Evolutionary conservation across 2,888 invertebrate genomes (phyloP), one percentile per base, ranked within the genome.

Genomic region (Prostheceraeus crozeri): DNA sequence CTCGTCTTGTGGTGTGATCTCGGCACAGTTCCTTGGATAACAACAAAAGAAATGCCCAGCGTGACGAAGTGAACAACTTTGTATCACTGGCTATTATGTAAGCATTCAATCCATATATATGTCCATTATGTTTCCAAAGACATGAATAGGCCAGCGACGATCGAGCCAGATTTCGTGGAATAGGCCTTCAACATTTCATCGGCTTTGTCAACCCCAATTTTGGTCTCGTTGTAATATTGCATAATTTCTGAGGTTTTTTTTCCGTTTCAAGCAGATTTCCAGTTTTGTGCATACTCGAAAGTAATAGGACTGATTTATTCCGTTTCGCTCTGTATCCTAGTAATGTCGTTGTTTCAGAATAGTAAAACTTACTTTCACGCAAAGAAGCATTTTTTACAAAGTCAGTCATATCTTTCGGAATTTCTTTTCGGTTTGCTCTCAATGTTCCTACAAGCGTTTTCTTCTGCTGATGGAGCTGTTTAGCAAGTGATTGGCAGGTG

Each of bases 281-380:
- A 48, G 25, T 48, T 40, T 48, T 48, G 48, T 48, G 48, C 48
- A 48, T 48, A 30, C 48, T 48, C 48, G 48, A 48, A 48, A 48
- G 48, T 48, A 48, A 14, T 10, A 48, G 28, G 28, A 48, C 48
- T 28, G 25, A 4, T 48, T 48, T 48, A 14, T 48, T 48, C 28
- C n/a, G 48, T 30, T 48, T 48, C 28, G 48, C 48, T 30, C 28
- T 48, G 48, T 48, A 48, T 25, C 23, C 48, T 28, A 48, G 25
- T 48, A 23, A 25, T 48, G 48, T 48, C 23, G 19, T 48, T 30
- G 23, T 16, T 30, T 48, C 48, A 28, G 48, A 48, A 30, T 48
- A 48, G 27, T 28, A 48, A 48, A 48, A 48, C 25, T 4, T 19
- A 48, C 48, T 48, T 48, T 48, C 23, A 14, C 28, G 48, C 48